These are phyloP conservation scores for Chaetops frenatus DNA, from an alignment of 2,113 vertebrate species.

Conservation along the genomic window DNA sequence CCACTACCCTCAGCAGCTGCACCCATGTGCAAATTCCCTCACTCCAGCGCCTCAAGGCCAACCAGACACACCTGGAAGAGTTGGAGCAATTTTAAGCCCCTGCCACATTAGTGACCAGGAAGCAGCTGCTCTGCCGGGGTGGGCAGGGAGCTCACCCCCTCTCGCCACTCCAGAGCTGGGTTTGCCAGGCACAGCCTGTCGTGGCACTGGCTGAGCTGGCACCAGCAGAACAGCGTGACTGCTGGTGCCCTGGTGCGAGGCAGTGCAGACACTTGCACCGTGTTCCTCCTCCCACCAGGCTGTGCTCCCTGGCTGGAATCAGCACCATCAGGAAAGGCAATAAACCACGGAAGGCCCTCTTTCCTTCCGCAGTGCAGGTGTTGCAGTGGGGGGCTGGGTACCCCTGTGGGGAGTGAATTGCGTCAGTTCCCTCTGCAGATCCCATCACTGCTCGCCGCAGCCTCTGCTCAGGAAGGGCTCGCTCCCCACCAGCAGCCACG, in stretches of 20 bases:
- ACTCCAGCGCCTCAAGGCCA: accelerated
- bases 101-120: not conserved
- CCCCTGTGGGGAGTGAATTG: not conserved
- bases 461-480: not conserved
- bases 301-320: accelerated
- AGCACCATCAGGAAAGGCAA: not conserved
- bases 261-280: accelerated
- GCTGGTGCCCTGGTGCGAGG: accelerated
- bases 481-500: not conserved
- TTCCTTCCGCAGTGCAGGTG: accelerated
- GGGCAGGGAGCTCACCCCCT: not conserved
- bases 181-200: accelerated
- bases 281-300: not conserved
- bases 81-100: not conserved
- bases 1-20: not conserved
- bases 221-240: accelerated
- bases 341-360: not conserved
- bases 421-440: not conserved
- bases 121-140: accelerated
- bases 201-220: not conserved
- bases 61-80: not conserved
- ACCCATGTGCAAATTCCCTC: not conserved
- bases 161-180: not conserved
- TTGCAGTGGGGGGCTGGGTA: not conserved
- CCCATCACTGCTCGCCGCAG: accelerated